Conservation (phyloP, 2,888 invertebrate genomes). For the Baronia brevicornis region DNA sequence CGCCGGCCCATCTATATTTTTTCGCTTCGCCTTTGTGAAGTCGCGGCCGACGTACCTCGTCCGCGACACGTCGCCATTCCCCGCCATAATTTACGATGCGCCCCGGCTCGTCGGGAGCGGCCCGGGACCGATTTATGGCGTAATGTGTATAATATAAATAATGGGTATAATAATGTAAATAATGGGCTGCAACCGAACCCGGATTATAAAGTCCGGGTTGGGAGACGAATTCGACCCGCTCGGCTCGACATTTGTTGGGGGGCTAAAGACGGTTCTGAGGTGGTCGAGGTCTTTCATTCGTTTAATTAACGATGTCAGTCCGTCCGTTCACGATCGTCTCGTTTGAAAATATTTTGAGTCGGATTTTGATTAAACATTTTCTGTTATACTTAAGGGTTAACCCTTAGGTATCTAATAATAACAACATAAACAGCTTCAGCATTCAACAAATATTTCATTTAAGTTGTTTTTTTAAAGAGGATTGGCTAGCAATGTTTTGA, state of each 20-base stretch:
- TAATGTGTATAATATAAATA: conserved; percentile 70
- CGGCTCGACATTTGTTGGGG: too few relatives aligned
- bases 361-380: background rate
- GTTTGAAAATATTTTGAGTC: conserved; percentile 1
- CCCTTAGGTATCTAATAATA: too few relatives aligned
- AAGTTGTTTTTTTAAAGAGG: too few relatives aligned
- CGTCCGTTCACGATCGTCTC: too few relatives aligned
- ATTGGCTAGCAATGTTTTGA: too few relatives aligned
- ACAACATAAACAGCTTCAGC: too few relatives aligned
- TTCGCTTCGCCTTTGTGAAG: conserved; percentile 61
- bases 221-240: conserved; percentile 9
- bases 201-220: conserved; percentile 34
- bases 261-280: conserved; percentile 7
- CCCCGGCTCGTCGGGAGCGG: conserved; percentile 36
- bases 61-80: conserved; percentile 23
- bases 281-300: conserved; percentile 9
- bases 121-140: conserved; percentile 59
- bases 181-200: conserved; percentile 27
- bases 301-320: conserved; percentile 13
- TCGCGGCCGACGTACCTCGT: conserved; percentile 38
- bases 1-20: conserved; percentile 44
- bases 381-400: too few relatives aligned
- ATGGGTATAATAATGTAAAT: too few relatives aligned
- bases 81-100: conserved; percentile 28
- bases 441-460: too few relatives aligned